These are phyloP conservation scores for Wasmannia auropunctata DNA, from an alignment of 1,140 invertebrate species.

Conservation along the genomic window DNA sequence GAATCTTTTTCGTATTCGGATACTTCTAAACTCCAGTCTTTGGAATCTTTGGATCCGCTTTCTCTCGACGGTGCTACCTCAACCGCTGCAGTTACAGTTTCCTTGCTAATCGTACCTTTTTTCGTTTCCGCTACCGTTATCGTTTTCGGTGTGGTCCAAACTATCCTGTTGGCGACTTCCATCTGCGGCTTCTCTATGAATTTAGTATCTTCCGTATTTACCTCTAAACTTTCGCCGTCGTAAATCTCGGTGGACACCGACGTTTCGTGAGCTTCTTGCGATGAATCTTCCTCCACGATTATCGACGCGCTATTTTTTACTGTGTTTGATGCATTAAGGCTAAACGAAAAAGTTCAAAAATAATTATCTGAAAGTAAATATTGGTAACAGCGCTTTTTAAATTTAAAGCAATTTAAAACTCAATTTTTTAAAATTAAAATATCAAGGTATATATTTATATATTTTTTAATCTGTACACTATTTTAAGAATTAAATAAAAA, in stretches of 20 bases:
- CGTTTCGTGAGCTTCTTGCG: slow-evolving; percentile 71
- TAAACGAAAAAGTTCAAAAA: neutral
- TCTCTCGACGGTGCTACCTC: neutral
- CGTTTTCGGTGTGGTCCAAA: slow-evolving; percentile 76
- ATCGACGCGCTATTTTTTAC: slow-evolving; percentile 47
- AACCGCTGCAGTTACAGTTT: slow-evolving; percentile 18
- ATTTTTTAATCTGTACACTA: neutral
- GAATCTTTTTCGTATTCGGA: slow-evolving; percentile 15
- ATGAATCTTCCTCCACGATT: slow-evolving; percentile 61
- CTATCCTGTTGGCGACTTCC: slow-evolving; percentile 73
- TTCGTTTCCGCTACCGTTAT: neutral
- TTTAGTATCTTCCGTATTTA: slow-evolving; percentile 58
- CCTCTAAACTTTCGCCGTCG: slow-evolving; percentile 66
- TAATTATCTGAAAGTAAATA: neutral
- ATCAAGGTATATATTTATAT: neutral
- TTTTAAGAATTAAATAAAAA: neutral
- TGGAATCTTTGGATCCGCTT: neutral
- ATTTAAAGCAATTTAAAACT: neutral
- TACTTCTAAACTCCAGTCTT: slow-evolving; percentile 24
- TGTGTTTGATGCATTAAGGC: neutral
- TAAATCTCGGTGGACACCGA: slow-evolving; percentile 75
- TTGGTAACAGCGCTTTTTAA: neutral
- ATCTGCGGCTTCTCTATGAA: slow-evolving; percentile 51
- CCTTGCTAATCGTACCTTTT: slow-evolving; percentile 25
- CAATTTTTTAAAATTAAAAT: neutral